Evolutionary conservation across 2,797 vertebrate genomes (phyloP).

Genomic region (Rhabdophis nuchalis): DNA sequence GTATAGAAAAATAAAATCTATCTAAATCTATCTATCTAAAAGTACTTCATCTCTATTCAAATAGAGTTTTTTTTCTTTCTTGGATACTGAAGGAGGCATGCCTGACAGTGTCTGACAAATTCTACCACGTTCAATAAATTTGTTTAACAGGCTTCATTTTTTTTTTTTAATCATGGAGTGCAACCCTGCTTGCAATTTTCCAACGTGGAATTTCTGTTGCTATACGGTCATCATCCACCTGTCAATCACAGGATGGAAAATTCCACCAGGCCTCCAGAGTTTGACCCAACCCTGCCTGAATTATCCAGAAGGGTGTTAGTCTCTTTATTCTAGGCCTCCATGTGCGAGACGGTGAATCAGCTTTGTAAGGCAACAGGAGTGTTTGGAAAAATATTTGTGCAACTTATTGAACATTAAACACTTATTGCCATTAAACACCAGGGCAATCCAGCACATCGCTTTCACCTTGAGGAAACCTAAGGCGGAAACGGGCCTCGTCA

Average conservation of each 20-base stretch:
- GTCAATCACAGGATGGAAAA: conserved; percentile 1
- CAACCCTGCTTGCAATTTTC: not conserved
- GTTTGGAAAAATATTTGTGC: not conserved
- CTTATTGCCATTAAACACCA: not conserved
- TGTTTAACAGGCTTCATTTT: not conserved
- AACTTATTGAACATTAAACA: not conserved
- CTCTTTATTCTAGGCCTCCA: not conserved
- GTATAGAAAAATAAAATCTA: no score
- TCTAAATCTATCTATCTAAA: no score
- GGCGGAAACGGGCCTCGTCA: not conserved
- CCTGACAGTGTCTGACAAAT: no score
- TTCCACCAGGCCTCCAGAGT: not conserved
- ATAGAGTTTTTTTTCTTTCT: no score
- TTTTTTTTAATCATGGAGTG: no score
- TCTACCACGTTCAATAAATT: not conserved
- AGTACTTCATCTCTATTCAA: no score
- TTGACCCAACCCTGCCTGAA: not conserved
- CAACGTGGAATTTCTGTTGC: not conserved
- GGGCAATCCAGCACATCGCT: not conserved
- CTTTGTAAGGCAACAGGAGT: not conserved
- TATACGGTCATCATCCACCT: not conserved
- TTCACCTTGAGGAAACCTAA: not conserved
- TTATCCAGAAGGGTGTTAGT: not conserved
- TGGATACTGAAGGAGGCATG: no score
- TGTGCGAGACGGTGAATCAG: not conserved